Evolutionary conservation across 2,113 vertebrate genomes (phyloP).

Genomic region (Gulo gulo): DNA sequence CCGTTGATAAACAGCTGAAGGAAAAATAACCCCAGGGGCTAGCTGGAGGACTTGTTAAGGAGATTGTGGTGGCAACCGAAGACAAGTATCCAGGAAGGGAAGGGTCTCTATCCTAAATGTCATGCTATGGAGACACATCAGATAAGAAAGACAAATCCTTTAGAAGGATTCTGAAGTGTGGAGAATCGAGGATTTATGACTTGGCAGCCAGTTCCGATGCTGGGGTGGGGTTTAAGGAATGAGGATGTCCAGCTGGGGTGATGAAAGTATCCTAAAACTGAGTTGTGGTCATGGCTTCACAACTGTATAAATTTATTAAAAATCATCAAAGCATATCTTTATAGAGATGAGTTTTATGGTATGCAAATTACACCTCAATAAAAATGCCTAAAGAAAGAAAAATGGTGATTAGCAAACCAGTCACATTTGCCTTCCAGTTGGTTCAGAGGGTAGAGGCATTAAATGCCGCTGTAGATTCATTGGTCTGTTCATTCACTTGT

Average conservation of each 20-base stretch:
- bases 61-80: neutral
- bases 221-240: neutral
- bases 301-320: neutral
- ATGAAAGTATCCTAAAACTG: neutral
- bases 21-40: neutral
- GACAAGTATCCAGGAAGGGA: neutral
- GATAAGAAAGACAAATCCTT: slow-evolving; percentile 1
- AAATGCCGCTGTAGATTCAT: neutral
- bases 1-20: neutral
- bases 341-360: neutral
- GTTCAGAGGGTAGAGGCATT: neutral
- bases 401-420: neutral
- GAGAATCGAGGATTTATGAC: neutral
- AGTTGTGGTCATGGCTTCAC: no score
- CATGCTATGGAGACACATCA: neutral
- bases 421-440: neutral
- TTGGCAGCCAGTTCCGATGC: neutral
- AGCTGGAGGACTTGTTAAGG: neutral
- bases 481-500: neutral
- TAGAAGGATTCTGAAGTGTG: neutral
- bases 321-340: neutral
- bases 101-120: neutral
- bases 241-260: neutral
- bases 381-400: neutral
- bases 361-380: neutral